A percentile compares a stretch with the other conserved stretches of the same genome.
Conservation (phyloP, 2,113 vertebrate species). For the Apodemus speciosus region DNA sequence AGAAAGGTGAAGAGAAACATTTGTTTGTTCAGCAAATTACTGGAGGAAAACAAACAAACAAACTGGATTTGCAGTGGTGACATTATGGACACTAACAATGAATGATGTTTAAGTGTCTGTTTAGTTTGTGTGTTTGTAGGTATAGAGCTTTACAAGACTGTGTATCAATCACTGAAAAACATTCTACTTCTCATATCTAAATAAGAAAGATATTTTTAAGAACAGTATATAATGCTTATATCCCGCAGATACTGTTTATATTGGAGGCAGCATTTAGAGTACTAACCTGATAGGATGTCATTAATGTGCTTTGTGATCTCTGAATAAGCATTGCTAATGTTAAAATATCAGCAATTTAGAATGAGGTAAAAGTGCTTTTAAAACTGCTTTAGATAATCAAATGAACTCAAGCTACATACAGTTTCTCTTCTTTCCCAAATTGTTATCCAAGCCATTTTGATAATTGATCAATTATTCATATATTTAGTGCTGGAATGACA, state of each 20-base stretch:
- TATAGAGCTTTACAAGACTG: not conserved
- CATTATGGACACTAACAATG: not conserved
- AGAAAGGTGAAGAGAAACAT: not conserved
- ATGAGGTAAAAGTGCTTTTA: constrained; percentile 8
- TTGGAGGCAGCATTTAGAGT: not conserved
- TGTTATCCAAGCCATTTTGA: not conserved
- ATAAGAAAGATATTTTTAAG: not conserved
- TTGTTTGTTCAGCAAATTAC: not conserved
- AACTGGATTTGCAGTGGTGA: not conserved
- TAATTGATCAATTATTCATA: not conserved
- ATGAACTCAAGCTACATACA: not conserved
- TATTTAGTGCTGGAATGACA: not conserved
- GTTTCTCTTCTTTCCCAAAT: not conserved
- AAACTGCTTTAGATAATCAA: not conserved
- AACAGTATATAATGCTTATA: not conserved
- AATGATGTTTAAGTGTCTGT: not conserved
- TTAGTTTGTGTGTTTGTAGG: not conserved
- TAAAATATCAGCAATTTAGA: not conserved
- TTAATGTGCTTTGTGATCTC: not conserved
- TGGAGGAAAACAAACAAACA: not conserved
- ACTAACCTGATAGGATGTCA: not conserved
- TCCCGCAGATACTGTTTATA: not conserved
- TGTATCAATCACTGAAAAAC: not conserved
- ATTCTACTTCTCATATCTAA: not conserved
- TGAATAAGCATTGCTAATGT: not conserved